Evolutionary conservation across 2,113 vertebrate species (phyloP), one percentile per base, ranked within the genome.

Genomic region (Grus americana): DNA sequence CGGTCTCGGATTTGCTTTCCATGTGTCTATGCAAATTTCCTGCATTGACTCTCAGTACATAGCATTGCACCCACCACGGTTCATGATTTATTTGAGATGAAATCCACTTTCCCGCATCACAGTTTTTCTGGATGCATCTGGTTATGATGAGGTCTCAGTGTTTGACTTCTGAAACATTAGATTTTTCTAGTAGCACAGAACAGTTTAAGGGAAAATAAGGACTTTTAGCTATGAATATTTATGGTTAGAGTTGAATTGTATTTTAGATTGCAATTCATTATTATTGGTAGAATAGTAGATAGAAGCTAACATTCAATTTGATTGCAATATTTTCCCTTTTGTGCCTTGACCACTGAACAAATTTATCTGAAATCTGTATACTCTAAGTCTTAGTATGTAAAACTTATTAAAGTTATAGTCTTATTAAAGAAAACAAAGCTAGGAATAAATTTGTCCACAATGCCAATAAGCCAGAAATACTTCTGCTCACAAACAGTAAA

Each of bases 201-300:
- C 11, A 92, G 30, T 91, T 92, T 73, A 57, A 83, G 59, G 46
- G 52, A 84, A 94, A 91, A 81, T 30, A 85, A 89, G 46, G 59
- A 49, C 32, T 79, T 70, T 36, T 42, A 71, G 44, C 70, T 34
- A 79, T 94, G 52, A 95, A 92, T 97, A 90, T 96, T 95, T 91
- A 93, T 88, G 58, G 63, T 44, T 72, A 15, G 36, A 67, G 40
- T 24, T 50, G 57, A 80, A 84, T 40, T 75, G 80, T 40, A 19
- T 79, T 94, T 92, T 50, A 73, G 75, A 68, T 78, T 66, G 38
- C 79, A 75, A 81, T 79, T 79, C 61, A 66, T 88, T 92, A 91
- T 72, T 93, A 66, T 46, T 61, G n/a, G 61, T 50, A 76, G 50
- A 93, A 85, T 6, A 75, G 72, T 4, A 79, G 54, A 65, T 21